Evolutionary conservation across 2,888 invertebrate genomes (phyloP).

Genomic region (Tenthredo mesomela): DNA sequence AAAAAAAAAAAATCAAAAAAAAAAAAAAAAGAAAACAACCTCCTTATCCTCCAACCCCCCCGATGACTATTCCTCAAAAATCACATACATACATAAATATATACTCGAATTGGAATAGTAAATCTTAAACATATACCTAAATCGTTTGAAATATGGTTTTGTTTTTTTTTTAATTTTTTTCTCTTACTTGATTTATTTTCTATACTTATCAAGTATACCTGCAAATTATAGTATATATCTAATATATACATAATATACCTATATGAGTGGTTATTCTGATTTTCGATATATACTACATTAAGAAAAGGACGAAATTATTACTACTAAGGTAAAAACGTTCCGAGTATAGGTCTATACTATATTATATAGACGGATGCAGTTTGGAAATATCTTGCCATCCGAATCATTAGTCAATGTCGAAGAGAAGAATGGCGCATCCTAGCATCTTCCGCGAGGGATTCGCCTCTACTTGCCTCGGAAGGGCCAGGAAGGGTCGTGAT

Average conservation of each 20-base stretch:
- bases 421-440: constrained; percentile 70
- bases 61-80: background rate
- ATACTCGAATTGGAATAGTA: no score
- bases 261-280: background rate
- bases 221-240: background rate
- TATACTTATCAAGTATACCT: background rate
- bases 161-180: no score
- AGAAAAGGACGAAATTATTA: background rate
- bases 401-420: constrained; percentile 72
- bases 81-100: background rate
- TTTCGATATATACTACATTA: background rate
- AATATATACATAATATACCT: background rate
- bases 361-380: constrained; percentile 47
- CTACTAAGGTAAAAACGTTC: background rate
- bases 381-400: constrained; percentile 54
- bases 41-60: background rate
- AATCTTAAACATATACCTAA: no score
- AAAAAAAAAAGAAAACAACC: background rate
- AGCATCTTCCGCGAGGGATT: constrained; percentile 57
- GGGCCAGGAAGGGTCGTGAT: constrained; percentile 53
- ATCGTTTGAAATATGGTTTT: no score
- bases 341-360: constrained; percentile 56
- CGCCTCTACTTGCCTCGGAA: background rate
- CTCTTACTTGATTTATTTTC: no score
- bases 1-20: background rate